Evolutionary conservation across 2,113 vertebrate genomes (phyloP).

Genomic region (Glaucomys volans): DNA sequence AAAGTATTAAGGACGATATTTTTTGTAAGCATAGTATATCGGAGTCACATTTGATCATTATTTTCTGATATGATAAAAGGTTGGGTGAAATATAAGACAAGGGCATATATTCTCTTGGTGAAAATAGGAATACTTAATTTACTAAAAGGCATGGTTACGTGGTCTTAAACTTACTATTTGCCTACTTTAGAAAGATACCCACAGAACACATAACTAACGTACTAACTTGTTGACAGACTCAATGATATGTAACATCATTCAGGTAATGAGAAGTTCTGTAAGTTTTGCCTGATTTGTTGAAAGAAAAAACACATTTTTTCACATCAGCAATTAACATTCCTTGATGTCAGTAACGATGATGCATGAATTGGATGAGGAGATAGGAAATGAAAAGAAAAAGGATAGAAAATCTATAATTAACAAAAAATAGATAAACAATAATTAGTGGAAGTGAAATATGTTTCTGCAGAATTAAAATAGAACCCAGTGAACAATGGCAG

Average conservation of each 20-base stretch:
- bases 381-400: conserved; percentile 76
- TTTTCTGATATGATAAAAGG: neutral
- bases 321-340: conserved; percentile 70
- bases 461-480: conserved; percentile 80
- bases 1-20: neutral
- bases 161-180: neutral
- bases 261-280: conserved; percentile 43
- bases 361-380: conserved; percentile 78
- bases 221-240: neutral
- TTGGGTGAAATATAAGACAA: neutral
- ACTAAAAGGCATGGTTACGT: neutral
- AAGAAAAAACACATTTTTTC: conserved; percentile 41
- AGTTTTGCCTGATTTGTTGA: conserved; percentile 54
- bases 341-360: conserved; percentile 65
- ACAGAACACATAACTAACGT: neutral
- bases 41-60: neutral
- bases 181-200: neutral
- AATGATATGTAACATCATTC: neutral
- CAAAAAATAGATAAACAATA: conserved; percentile 85
- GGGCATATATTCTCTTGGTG: neutral
- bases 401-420: conserved; percentile 85
- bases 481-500: conserved; percentile 73
- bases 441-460: conserved; percentile 83
- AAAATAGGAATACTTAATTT: neutral
- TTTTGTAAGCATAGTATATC: neutral